Evolutionary conservation across 2,797 vertebrate genomes (phyloP), one percentile per base, ranked within the genome.

Genomic region (Alca torda): DNA sequence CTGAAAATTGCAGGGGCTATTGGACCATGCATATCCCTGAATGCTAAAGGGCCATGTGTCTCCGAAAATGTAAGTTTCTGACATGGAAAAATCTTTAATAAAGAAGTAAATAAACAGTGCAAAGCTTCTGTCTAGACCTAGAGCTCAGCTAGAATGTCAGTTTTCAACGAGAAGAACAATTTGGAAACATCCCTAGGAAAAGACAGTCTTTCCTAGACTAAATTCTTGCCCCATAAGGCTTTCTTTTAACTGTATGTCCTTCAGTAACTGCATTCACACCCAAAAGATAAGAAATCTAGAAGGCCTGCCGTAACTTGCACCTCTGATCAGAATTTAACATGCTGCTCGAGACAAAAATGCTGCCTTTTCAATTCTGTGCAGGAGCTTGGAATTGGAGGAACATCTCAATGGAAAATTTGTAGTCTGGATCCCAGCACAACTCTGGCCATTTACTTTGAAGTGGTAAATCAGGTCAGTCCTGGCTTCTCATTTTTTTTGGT

Each of bases 331-430:
- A 89, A 64, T 87, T 73, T 69, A 69, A 60, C 10, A 5, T 56
- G 33, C 67, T 51, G 30, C 65, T 64, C 7, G 37, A 74, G 37
- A 41, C 43, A 79, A 65, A 91, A 87, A 51, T 39, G 15, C 26
- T 51, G 53, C 82, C 68, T 91, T 81, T 89, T 70, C 10, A 37
- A 82, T 93, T 74, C 56, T 86, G 10, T 67, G 53, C 89, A 98
- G 98, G 98, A 98, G 64, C 92, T 98, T 95, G 99, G 99, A 30
- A 85, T 98, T 10, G 99, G 99, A 89, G 99, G 99, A 72, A 99
- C 99, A 3, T 99, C 96, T 97, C 99, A 99, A 76, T 99, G 99
- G 99, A 99, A 99, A 96, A 97, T 99, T 48, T 99, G 99, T 96
- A 97, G 98, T 59, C 97, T 99, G 84, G 99, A 98, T 96, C 99